Evolutionary conservation across 2,113 vertebrate species (phyloP), one percentile per base, ranked within the genome.

Genomic region (Toxostoma redivivum): DNA sequence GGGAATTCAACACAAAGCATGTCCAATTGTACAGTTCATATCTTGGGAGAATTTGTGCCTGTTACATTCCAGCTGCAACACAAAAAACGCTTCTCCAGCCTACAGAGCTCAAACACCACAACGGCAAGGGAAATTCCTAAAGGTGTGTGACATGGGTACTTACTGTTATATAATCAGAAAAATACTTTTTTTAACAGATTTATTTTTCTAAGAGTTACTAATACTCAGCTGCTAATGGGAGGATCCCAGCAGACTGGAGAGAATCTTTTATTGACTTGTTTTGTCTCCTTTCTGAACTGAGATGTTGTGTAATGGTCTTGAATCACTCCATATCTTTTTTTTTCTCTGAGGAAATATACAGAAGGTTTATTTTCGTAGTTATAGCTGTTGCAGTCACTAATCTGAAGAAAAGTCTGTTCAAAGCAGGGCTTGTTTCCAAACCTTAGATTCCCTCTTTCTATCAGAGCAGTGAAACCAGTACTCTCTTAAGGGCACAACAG

Each of bases 271-370:
- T 48, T 31, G 8, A 67, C 61, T 77, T 77, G 81, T 62, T 90
- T 91, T 85, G 53, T 65, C 54, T 94, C 25, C 58, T 44, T 66
- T 57, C 35, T 78, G 47, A 86, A 30, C 24, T 9, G 61, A 69
- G 31, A 71, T 65, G 48, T 3, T 1, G 2, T 31, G 18, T 12
- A 40, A 74, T 6, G 16, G 20, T 33, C 40, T 22, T 38, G 57
- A 90, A 76, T 56, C 2, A 2, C 25, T 61, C 16, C 74, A 22
- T 44, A 81, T 64, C 23, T 58, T 53, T 48, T 53, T 48, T 23
- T 22, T 22, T 16, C 33, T 40, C 50, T 40, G 19, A 84, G 25
- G 20, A 80, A 62, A 40, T 0, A 0, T 23, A 19, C 4, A 40
- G 48, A 40, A 51, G 28, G 67, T 82, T 82, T 58, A 45, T 86